phyloP scores from a whole-genome alignment of 2,113 vertebrate species.

The Amphiprion ocellaris region DNA sequence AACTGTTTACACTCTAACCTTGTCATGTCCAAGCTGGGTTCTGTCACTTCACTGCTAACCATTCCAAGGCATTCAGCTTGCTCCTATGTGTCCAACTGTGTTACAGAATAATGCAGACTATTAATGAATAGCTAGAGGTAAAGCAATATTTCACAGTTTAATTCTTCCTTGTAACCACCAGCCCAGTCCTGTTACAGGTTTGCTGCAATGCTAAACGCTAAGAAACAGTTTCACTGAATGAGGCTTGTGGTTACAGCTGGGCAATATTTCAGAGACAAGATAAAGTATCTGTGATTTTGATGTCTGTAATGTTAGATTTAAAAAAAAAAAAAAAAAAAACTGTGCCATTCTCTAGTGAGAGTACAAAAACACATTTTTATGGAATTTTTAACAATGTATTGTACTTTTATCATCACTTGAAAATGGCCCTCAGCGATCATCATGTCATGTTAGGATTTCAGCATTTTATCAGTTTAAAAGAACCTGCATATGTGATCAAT shows the following conservation, averaged over 20 bases:
- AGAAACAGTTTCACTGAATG: background rate
- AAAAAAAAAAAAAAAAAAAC: no score
- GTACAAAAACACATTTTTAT: no score
- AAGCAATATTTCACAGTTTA: background rate
- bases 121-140: background rate
- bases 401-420: no score
- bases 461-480: no score
- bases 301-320: background rate
- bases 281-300: background rate
- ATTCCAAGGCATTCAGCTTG: background rate
- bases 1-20: slow-evolving; percentile 32
- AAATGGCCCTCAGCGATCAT: no score
- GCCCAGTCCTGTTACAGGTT: background rate
- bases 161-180: background rate
- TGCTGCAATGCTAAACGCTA: background rate
- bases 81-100: background rate
- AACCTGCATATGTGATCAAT: no score
- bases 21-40: slow-evolving; percentile 54
- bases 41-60: slow-evolving; percentile 40
- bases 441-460: no score
- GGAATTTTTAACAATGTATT: no score
- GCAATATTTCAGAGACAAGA: background rate
- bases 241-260: background rate
- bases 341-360: no score
- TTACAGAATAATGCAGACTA: background rate